Evolutionary conservation across 35 echinoderm and acorn worm genomes (phyloP), one percentile per base, ranked within the genome.

Genomic region (Ophioderma brevispina): DNA sequence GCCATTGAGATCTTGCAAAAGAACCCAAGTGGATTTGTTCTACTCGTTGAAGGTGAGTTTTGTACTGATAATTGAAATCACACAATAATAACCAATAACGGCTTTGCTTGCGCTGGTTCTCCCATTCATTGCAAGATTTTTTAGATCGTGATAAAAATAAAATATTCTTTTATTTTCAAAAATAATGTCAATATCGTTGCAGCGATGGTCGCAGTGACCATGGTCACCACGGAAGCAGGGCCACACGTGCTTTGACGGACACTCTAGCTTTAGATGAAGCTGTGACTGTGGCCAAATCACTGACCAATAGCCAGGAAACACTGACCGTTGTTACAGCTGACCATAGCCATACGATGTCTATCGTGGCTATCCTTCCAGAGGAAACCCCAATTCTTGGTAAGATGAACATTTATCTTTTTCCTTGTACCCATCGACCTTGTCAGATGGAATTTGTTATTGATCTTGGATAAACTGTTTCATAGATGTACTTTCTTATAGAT

Each of bases 381-480:
- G 96, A 82, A 98, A 94, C 63, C 96, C 96, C 3, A n/a, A 94
- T 98, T 3, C 86, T 98, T 31, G 96, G 96, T 98, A 91, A 35
- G 59, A 15, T 46, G 41, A 46, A 8, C 41, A n/a, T n/a, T n/a
- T n/a, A n/a, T n/a, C n/a, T n/a, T n/a, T n/a, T n/a, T n/a, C n/a
- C n/a, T n/a, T n/a, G n/a, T n/a, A n/a, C n/a, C n/a, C n/a, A n/a
- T n/a, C n/a, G n/a, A n/a, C n/a, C n/a, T n/a, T n/a, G n/a, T n/a
- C n/a, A n/a, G n/a, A n/a, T n/a, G n/a, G n/a, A n/a, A n/a, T n/a
- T n/a, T n/a, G n/a, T n/a, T n/a, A n/a, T n/a, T n/a, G n/a, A n/a
- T n/a, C n/a, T n/a, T n/a, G n/a, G n/a, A n/a, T n/a, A n/a, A n/a
- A n/a, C n/a, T n/a, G n/a, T n/a, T n/a, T n/a, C n/a, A n/a, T n/a